Conservation (phyloP, 2,113 vertebrate genomes). For the Labeo rohita region DNA sequence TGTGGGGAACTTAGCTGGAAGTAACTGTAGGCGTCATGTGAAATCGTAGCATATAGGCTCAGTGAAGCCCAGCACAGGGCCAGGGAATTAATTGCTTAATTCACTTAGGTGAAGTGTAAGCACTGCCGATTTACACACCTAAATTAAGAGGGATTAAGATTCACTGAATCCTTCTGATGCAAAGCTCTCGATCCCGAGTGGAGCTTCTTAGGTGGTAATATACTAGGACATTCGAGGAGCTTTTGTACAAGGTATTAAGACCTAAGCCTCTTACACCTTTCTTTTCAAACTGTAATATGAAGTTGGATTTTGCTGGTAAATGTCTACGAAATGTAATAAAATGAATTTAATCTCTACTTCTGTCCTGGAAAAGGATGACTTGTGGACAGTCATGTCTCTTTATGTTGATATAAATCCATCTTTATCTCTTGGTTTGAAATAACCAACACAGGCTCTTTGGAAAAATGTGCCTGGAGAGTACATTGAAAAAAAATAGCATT, state of each 20-base stretch:
- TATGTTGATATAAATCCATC: no score
- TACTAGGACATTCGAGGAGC: constrained; percentile 44
- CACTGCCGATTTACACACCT: constrained; percentile 43
- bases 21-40: background rate
- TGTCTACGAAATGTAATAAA: constrained; percentile 35
- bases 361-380: background rate
- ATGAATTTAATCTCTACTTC: constrained; percentile 2
- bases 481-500: no score
- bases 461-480: no score
- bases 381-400: background rate
- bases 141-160: constrained; percentile 56
- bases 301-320: constrained; percentile 33
- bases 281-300: constrained; percentile 50
- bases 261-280: constrained; percentile 57
- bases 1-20: background rate
- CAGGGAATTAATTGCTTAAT: constrained; percentile 33
- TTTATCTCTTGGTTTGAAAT: no score
- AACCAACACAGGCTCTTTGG: no score
- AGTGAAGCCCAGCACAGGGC: background rate
- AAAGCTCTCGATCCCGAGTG: constrained; percentile 31
- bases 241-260: constrained; percentile 46
- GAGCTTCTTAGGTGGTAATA: constrained; percentile 45
- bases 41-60: background rate
- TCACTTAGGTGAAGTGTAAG: constrained; percentile 44
- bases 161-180: constrained; percentile 51